A percentile compares a stretch with the other conserved stretches of the same genome.
These are phyloP conservation scores for Chromobotia macracanthus DNA, from an alignment of 2,797 vertebrate genomes.

Conservation along the genomic window DNA sequence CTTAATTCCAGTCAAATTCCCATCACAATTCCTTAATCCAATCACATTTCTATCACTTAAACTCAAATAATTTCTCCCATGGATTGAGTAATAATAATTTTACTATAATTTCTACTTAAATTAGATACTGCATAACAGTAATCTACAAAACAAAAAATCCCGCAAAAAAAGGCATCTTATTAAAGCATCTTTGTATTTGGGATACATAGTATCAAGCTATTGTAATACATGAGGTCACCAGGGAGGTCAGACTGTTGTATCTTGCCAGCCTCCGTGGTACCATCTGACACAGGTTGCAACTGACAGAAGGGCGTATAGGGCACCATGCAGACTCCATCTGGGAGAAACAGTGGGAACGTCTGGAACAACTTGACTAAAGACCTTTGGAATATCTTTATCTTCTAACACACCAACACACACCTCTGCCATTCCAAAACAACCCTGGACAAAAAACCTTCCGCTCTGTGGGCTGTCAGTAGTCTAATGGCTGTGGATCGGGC, in stretches of 20 bases:
- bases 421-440: neutral
- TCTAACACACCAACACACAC: neutral
- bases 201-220: neutral
- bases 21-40: no score
- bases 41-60: no score
- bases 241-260: slow-evolving; percentile 7
- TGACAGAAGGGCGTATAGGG: slow-evolving; percentile 3
- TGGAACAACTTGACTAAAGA: slow-evolving; percentile 5
- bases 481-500: slow-evolving; percentile 20
- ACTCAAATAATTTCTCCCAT: no score
- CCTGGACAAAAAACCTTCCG: no score
- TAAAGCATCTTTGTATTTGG: neutral
- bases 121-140: no score
- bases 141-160: no score
- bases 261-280: neutral
- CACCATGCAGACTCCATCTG: slow-evolving; percentile 24
- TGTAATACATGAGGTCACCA: slow-evolving; percentile 3
- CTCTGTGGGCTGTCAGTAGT: neutral
- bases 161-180: no score
- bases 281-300: slow-evolving; percentile 14
- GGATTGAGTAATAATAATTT: no score
- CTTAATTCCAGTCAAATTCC: no score
- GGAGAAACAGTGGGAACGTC: slow-evolving; percentile 9
- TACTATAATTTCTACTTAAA: no score
- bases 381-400: neutral